Conservation (phyloP, 53 echinoderm and acorn worm genomes). For the Echinometra lucunter region DNA sequence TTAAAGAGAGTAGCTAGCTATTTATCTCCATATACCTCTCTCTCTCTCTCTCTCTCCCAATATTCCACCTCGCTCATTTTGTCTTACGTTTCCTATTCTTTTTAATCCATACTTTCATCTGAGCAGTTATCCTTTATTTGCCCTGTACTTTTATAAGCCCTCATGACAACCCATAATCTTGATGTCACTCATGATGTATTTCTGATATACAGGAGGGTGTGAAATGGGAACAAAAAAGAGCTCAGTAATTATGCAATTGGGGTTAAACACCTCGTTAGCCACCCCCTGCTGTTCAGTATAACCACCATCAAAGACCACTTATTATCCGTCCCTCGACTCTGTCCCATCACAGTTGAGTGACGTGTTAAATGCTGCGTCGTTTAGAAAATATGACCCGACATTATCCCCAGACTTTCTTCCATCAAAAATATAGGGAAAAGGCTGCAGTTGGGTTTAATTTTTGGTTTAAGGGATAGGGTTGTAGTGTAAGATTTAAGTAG, state of each 20-base stretch:
- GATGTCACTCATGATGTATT: slow-evolving; percentile 37
- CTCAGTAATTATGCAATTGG: slow-evolving; percentile 53
- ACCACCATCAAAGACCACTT: slow-evolving; percentile 49
- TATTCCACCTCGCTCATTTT: neutral
- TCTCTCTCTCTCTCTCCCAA: neutral
- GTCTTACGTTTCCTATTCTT: neutral
- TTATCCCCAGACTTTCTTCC: too few species aligned
- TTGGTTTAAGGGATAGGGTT: too few species aligned
- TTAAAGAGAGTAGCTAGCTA: too few species aligned
- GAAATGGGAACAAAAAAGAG: slow-evolving; percentile 39
- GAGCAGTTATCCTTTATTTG: neutral
- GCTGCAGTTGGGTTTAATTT: too few species aligned
- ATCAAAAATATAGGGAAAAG: neutral
- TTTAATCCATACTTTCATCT: neutral
- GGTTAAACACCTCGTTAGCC: slow-evolving; percentile 69
- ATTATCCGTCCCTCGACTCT: neutral
- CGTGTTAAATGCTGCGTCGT: neutral
- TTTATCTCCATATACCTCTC: neutral
- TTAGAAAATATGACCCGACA: neutral
- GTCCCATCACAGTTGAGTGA: neutral
- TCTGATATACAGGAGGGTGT: slow-evolving; percentile 5
- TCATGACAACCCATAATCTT: slow-evolving; percentile 24
- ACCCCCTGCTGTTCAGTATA: slow-evolving; percentile 60
- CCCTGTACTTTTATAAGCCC: neutral
- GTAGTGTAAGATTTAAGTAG: too few species aligned